phyloP scores from a whole-genome alignment of 2,888 invertebrate genomes.

The Rhopalosiphum nymphaeae region DNA sequence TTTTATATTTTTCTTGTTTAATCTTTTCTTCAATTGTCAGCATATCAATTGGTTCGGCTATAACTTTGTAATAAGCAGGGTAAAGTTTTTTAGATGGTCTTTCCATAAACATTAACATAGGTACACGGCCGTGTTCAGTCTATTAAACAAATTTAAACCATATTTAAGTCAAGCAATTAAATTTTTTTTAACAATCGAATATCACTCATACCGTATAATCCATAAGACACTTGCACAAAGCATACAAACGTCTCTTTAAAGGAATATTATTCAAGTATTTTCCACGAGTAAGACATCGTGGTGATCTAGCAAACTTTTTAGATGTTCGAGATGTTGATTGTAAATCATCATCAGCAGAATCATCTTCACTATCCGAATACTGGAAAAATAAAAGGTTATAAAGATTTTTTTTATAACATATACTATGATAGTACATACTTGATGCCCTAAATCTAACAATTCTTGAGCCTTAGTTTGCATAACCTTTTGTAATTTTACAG shows the following conservation, averaged over 20 bases:
- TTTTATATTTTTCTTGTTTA: slow-evolving; percentile 77
- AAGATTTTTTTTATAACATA: background rate
- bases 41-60: slow-evolving; percentile 95
- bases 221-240: slow-evolving; percentile 82
- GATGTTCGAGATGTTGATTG: slow-evolving; percentile 63
- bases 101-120: slow-evolving; percentile 94
- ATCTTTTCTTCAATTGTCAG: slow-evolving; percentile 93
- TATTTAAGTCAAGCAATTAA: slow-evolving; percentile 1
- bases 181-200: slow-evolving; percentile 28
- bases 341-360: slow-evolving; percentile 70
- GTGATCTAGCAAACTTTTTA: slow-evolving; percentile 66
- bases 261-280: slow-evolving; percentile 75
- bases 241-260: slow-evolving; percentile 84
- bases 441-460: slow-evolving; percentile 75
- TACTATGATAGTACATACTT: slow-evolving; percentile 69
- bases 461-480: slow-evolving; percentile 87
- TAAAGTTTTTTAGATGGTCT: slow-evolving; percentile 95
- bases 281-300: slow-evolving; percentile 70
- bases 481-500: slow-evolving; percentile 85
- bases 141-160: slow-evolving; percentile 40
- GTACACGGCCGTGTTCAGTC: slow-evolving; percentile 84
- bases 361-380: slow-evolving; percentile 73
- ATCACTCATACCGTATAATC: slow-evolving; percentile 74
- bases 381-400: slow-evolving; percentile 68
- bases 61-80: slow-evolving; percentile 92